Percentiles rank a stretch among this genome's conserved stretches.
phyloP scores from a whole-genome alignment of 2,113 vertebrate genomes.

The Reinhardtius hippoglossoides region DNA sequence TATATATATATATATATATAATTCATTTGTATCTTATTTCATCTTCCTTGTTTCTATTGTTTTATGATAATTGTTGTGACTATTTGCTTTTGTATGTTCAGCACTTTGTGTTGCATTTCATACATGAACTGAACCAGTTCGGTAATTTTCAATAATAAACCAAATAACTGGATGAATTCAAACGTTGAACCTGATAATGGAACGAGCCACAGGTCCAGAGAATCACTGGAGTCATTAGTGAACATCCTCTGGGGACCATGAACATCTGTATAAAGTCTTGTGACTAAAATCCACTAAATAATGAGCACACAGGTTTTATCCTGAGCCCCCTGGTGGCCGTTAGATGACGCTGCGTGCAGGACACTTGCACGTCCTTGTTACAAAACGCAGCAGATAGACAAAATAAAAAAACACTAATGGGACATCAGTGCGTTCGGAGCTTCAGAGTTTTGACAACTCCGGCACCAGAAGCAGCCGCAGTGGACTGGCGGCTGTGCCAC shows the following conservation, averaged over 20 bases:
- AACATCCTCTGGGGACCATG: neutral
- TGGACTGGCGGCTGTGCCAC: slow-evolving; percentile 17
- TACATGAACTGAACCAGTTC: too few relatives aligned
- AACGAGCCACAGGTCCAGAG: neutral
- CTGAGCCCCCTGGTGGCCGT: neutral
- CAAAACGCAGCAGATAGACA: slow-evolving; percentile 13
- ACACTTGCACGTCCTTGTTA: neutral
- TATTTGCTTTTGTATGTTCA: too few relatives aligned
- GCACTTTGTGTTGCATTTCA: too few relatives aligned
- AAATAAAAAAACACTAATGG: slow-evolving; percentile 39
- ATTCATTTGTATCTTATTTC: too few relatives aligned
- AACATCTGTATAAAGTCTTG: neutral
- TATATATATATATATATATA: too few relatives aligned
- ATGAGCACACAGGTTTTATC: neutral
- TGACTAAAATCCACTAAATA: neutral
- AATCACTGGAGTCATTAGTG: neutral
- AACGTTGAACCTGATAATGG: neutral
- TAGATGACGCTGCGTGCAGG: neutral
- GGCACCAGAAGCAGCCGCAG: slow-evolving; percentile 1
- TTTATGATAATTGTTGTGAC: too few relatives aligned
- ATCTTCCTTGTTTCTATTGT: too few relatives aligned
- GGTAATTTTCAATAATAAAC: too few relatives aligned
- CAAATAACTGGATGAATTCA: too few relatives aligned
- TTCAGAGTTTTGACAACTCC: neutral
- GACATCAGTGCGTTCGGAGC: neutral